Evolutionary conservation across 2,797 vertebrate genomes (phyloP).

Genomic region (Odontamblyopus lacepedii): DNA sequence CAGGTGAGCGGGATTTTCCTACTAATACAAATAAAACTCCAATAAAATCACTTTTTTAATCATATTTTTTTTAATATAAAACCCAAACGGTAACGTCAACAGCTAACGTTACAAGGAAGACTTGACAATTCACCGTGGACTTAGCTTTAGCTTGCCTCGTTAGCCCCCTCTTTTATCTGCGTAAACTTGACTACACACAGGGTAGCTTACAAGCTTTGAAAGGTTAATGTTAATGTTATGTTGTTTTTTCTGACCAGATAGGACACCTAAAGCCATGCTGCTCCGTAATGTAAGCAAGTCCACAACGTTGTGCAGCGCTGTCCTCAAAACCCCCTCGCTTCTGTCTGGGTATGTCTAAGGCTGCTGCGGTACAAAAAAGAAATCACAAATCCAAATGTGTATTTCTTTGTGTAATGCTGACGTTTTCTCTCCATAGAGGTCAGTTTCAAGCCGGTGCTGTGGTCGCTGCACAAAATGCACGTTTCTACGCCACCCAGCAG

Average conservation of each 20-base stretch:
- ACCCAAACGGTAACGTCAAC: background rate
- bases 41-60: background rate
- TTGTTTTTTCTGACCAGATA: background rate
- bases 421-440: slow-evolving; percentile 35
- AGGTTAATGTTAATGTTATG: background rate
- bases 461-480: slow-evolving; percentile 30
- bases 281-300: slow-evolving; percentile 69
- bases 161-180: background rate
- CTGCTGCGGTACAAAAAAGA: background rate
- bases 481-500: slow-evolving; percentile 64
- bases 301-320: slow-evolving; percentile 47
- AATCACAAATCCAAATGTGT: background rate
- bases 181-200: background rate
- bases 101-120: slow-evolving; percentile 25
- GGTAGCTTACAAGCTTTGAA: background rate
- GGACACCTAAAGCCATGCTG: slow-evolving; percentile 54
- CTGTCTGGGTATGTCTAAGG: slow-evolving; percentile 52
- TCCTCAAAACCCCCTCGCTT: slow-evolving; percentile 45
- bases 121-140: background rate
- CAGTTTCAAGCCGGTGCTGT: slow-evolving; percentile 47
- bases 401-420: background rate
- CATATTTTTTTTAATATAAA: background rate
- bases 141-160: slow-evolving; percentile 5
- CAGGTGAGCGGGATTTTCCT: slow-evolving; percentile 1
- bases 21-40: background rate